A percentile compares a stretch with the other conserved stretches of the same genome.
Conservation (phyloP, 1,140 invertebrate genomes). For the Monomorium pharaonis region DNA sequence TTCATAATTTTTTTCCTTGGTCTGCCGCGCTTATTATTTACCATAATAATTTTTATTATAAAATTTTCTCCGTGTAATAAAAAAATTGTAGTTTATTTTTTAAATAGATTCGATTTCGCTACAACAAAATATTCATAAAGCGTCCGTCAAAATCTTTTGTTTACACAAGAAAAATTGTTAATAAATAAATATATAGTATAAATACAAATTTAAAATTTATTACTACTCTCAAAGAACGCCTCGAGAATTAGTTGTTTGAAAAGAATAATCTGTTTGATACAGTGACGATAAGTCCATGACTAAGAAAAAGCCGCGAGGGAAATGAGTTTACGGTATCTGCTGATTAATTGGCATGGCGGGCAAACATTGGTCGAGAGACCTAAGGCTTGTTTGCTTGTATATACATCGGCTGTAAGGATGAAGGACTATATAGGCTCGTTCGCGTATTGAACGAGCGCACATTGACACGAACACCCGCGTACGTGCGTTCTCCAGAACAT, state of each 20-base stretch:
- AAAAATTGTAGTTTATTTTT: not conserved
- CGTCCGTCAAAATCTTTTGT: not conserved
- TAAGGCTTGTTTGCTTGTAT: constrained; percentile 80
- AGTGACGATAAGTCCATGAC: constrained; percentile 27
- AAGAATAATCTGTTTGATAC: constrained; percentile 43
- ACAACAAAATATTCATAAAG: not conserved
- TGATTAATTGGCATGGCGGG: constrained; percentile 81
- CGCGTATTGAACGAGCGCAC: constrained; percentile 67
- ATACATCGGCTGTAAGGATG: constrained; percentile 73
- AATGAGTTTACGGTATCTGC: constrained; percentile 74
- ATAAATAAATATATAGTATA: not conserved
- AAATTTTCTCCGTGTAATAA: too few species aligned
- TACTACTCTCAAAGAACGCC: not conserved
- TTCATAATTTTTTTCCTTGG: too few species aligned
- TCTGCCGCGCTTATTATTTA: too few species aligned
- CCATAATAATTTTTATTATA: too few species aligned
- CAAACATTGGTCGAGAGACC: constrained; percentile 79
- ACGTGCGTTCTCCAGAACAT: constrained; percentile 76
- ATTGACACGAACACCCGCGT: constrained; percentile 64
- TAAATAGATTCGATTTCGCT: not conserved
- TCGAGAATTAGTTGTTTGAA: not conserved
- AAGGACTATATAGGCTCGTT: constrained; percentile 63
- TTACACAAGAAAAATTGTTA: not conserved
- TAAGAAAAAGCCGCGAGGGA: constrained; percentile 69
- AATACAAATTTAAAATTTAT: not conserved